A percentile compares a stretch with the other conserved stretches of the same genome.
Evolutionary conservation across 2,113 vertebrate genomes (phyloP).

Genomic region (Vidua chalybeata): DNA sequence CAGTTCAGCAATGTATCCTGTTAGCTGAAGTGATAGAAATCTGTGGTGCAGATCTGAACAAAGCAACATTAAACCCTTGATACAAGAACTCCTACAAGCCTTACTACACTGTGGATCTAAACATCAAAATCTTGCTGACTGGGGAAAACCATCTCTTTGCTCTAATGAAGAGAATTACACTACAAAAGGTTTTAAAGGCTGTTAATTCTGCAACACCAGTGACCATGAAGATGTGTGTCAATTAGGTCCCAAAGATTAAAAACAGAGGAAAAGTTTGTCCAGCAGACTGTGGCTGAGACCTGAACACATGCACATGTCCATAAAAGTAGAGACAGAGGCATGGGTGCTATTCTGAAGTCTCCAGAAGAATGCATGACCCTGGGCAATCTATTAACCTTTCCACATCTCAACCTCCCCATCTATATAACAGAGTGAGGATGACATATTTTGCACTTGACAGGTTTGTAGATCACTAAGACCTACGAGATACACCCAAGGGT

Average conservation of each 20-base stretch:
- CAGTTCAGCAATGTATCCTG: background rate
- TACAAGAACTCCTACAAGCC: background rate
- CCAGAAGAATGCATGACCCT: constrained; percentile 31
- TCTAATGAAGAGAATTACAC: background rate
- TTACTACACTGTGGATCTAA: background rate
- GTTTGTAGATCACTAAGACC: constrained; percentile 43
- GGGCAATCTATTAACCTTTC: constrained; percentile 19
- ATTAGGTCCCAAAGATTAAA: background rate
- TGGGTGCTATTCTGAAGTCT: background rate
- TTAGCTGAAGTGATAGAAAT: background rate
- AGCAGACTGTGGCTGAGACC: background rate
- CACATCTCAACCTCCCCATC: constrained; percentile 5
- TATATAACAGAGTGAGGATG: constrained; percentile 10
- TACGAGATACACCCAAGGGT: background rate
- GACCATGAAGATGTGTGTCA: background rate
- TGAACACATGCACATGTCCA: background rate
- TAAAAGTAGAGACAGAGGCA: background rate
- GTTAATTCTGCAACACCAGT: background rate
- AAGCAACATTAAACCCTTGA: background rate
- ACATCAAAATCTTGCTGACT: background rate
- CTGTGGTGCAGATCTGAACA: background rate
- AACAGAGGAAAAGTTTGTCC: background rate
- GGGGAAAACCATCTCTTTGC: background rate
- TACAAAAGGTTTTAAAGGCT: background rate
- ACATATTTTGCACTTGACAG: constrained; percentile 33